phyloP scores from a whole-genome alignment of 2,888 invertebrate species.

The Spicauda simplicius region DNA sequence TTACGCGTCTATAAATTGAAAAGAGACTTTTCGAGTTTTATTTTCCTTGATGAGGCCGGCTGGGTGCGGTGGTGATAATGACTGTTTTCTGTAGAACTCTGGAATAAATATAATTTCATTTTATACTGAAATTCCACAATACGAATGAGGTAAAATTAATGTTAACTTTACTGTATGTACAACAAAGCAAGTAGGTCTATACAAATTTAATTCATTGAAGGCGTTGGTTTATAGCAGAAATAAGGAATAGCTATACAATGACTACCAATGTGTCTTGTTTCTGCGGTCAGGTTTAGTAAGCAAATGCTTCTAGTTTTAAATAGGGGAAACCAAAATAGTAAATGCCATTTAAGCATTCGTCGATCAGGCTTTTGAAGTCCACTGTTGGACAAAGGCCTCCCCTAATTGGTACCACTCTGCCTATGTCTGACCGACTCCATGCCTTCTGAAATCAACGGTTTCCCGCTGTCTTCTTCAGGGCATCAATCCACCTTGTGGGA shows the following conservation, averaged over 20 bases:
- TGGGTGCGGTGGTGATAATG: slow-evolving; percentile 50
- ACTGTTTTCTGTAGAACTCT: slow-evolving; percentile 36
- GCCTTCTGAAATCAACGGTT: too few relatives aligned
- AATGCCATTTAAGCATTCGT: too few relatives aligned
- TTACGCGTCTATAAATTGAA: slow-evolving; percentile 44
- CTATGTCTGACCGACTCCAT: too few relatives aligned
- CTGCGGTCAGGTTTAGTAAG: too few relatives aligned
- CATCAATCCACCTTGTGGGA: too few relatives aligned
- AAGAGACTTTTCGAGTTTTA: slow-evolving; percentile 46
- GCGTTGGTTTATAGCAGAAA: not conserved
- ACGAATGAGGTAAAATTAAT: not conserved
- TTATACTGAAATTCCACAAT: slow-evolving; percentile 7
- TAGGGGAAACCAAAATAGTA: too few relatives aligned
- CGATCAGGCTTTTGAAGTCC: too few relatives aligned
- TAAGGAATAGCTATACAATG: not conserved
- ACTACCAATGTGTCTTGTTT: not conserved
- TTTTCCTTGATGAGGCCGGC: slow-evolving; percentile 49
- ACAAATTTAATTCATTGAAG: not conserved
- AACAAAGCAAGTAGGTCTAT: not conserved
- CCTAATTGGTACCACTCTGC: too few relatives aligned
- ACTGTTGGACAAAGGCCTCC: too few relatives aligned
- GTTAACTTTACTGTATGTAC: not conserved
- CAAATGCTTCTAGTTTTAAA: too few relatives aligned
- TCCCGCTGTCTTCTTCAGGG: too few relatives aligned
- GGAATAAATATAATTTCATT: slow-evolving; percentile 25